These are phyloP conservation scores for honey bee (Apis mellifera) DNA, from an alignment of 1,140 invertebrate genomes.

Conservation along the genomic window Amel_HAv3.1 CM009934.2:681001-681500, in stretches of 20 bases:
- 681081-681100: conserved; percentile 55
- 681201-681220: neutral
- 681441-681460: conserved; percentile 17
- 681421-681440: conserved; percentile 8
- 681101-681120: conserved; percentile 35
- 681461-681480: neutral
- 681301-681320: conserved; percentile 39
- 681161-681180: neutral
- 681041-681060: conserved; percentile 45
- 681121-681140: too few relatives aligned
- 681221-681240: neutral
- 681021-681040: conserved; percentile 27
- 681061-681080: conserved; percentile 53
- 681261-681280: too few relatives aligned
- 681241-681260: neutral
- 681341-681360: conserved; percentile 52
- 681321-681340: conserved; percentile 40
- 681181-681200: neutral
- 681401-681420: neutral
- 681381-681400: neutral
- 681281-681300: neutral
- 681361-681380: conserved; percentile 10
- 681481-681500: neutral
- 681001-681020: conserved; percentile 14
- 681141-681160: neutral